Conservation (phyloP, 2,797 vertebrate genomes). For the Pachyuromys duprasi region DNA sequence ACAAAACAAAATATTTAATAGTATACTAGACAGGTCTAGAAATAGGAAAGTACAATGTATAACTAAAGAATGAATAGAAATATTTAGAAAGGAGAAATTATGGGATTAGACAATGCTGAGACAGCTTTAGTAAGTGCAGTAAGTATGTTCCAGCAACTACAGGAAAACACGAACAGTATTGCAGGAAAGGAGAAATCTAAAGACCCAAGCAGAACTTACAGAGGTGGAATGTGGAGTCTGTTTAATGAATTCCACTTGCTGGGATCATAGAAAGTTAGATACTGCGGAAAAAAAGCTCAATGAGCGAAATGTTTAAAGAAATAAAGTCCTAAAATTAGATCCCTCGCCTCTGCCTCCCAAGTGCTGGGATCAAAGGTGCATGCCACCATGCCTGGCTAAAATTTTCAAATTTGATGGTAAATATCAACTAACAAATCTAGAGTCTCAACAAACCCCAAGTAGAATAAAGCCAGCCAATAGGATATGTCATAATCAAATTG, state of each 20-base stretch:
- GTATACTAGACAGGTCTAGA: background rate
- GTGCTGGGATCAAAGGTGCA: background rate
- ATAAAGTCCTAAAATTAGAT: background rate
- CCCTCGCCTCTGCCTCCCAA: background rate
- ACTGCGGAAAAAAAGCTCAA: conserved; percentile 6
- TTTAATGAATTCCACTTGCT: conserved; percentile 14
- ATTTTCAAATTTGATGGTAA: background rate
- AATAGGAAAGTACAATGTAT: background rate
- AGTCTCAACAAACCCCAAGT: background rate
- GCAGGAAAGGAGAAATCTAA: conserved; percentile 17
- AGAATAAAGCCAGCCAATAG: background rate
- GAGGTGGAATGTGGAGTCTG: background rate
- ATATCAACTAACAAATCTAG: background rate
- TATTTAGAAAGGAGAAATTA: background rate
- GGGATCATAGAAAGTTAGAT: background rate
- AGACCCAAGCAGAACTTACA: background rate
- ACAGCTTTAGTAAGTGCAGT: background rate
- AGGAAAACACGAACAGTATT: background rate
- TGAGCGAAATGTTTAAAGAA: conserved; percentile 14
- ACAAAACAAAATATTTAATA: conserved; percentile 20
- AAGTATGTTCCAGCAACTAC: background rate
- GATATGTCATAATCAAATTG: background rate
- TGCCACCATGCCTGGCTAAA: background rate
- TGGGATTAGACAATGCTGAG: background rate
- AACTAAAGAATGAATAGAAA: background rate